Percentiles rank a stretch among this genome's conserved stretches.
phyloP scores from a whole-genome alignment of 1,140 invertebrate species.

The Bacillus rossius region DNA sequence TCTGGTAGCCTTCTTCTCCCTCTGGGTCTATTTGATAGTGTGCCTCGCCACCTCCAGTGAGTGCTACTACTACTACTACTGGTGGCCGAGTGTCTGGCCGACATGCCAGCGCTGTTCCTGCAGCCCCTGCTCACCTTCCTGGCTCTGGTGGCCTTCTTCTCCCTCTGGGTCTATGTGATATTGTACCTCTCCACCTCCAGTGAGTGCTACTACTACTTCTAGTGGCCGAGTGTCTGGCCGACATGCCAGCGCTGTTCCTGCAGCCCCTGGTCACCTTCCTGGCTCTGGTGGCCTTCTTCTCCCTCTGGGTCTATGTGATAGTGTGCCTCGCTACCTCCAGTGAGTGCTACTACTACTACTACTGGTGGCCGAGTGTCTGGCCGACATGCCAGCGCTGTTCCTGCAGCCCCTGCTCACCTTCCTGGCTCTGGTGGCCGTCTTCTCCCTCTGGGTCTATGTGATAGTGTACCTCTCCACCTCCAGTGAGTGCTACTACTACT shows the following conservation, averaged over 20 bases:
- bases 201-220: no score
- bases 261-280: slow-evolving; percentile 85
- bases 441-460: slow-evolving; percentile 78
- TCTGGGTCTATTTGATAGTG: slow-evolving; percentile 77
- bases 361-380: no score
- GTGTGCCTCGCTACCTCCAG: slow-evolving; percentile 62
- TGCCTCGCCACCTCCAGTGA: slow-evolving; percentile 65
- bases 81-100: no score
- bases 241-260: slow-evolving; percentile 78
- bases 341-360: no score
- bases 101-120: slow-evolving; percentile 78
- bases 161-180: slow-evolving; percentile 80
- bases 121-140: slow-evolving; percentile 85
- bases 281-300: slow-evolving; percentile 69
- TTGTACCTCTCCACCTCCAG: slow-evolving; percentile 62
- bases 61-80: no score
- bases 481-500: no score
- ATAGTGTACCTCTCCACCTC: slow-evolving; percentile 64
- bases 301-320: slow-evolving; percentile 80
- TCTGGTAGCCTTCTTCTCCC: slow-evolving; percentile 71
- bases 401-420: slow-evolving; percentile 86
- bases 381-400: slow-evolving; percentile 76
- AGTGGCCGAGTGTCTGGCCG: no score
- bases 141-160: slow-evolving; percentile 69
- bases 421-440: slow-evolving; percentile 67